A percentile compares a stretch with the other conserved stretches of the same genome.
These are phyloP conservation scores for Drosophila navojoa DNA, from an alignment of 1,140 invertebrate genomes.

Conservation along the genomic window DNA sequence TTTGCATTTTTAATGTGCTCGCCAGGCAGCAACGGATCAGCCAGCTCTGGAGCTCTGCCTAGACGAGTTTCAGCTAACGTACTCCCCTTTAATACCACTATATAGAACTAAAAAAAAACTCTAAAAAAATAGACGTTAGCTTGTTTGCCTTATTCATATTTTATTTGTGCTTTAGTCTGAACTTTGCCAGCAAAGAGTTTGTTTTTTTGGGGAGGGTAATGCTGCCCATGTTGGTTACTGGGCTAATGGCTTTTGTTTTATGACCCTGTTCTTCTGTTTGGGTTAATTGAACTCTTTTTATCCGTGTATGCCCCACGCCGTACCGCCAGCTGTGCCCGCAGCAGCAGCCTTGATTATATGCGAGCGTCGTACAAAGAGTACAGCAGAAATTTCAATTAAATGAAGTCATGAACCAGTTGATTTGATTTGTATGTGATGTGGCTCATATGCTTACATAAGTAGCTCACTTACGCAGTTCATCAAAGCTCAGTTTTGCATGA, in stretches of 20 bases:
- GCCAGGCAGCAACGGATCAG: conserved; percentile 27
- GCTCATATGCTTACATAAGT: neutral
- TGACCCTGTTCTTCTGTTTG: conserved; percentile 71
- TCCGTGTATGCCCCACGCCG: conserved; percentile 27
- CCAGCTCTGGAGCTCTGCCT: conserved; percentile 43
- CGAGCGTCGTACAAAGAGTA: conserved; percentile 28
- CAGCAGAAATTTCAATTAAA: conserved; percentile 17
- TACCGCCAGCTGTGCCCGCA: conserved; percentile 37
- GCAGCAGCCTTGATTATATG: conserved; percentile 37
- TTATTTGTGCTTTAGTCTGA: conserved; percentile 32
- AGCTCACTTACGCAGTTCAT: neutral
- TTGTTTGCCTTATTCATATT: conserved; percentile 31
- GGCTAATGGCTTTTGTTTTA: conserved; percentile 73
- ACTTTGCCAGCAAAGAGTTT: conserved; percentile 28
- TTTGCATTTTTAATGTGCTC: conserved; percentile 77
- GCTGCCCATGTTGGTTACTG: conserved; percentile 76
- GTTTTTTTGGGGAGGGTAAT: conserved; percentile 16
- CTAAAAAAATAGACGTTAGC: conserved; percentile 26
- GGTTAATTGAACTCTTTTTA: conserved; percentile 72
- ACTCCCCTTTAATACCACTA: conserved; percentile 35
- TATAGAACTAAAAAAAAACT: conserved; percentile 48
- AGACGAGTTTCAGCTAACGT: conserved; percentile 61
- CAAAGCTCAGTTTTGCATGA: neutral
- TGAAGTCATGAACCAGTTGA: conserved; percentile 38
- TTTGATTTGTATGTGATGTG: conserved; percentile 19